Base-by-base conservation (phyloP, 2,113 vertebrate genomes). In the Lasiurus cinereus region DNA sequence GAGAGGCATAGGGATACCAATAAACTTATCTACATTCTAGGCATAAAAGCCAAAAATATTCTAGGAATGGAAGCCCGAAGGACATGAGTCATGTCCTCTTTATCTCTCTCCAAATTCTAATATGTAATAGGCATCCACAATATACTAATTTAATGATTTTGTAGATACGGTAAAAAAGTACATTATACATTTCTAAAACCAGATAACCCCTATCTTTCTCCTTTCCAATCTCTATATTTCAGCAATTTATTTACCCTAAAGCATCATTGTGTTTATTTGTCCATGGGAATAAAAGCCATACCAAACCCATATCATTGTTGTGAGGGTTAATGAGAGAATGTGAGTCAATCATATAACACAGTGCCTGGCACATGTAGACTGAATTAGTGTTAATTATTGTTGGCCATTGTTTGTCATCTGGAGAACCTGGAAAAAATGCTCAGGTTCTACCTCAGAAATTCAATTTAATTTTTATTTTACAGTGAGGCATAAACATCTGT, bases 381-480 rank as follows among this genome's bases (percentile, higher is more conserved):
- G 29, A 91, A 69, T 48, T 80, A 29, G 0, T 43, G 8, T 79
- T 46, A 10, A 62, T 83, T 92, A 66, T n/a, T 77, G 8, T 54
- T 74, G 0, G 2, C 72, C 1, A 33, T 9, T 43, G 52, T 24
- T 59, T 82, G 0, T 89, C 19, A 66, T 56, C 46, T 77, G 43
- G 16, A 78, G n/a, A 80, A 66, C 24, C 29, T 74, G 67, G 69
- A 0, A 31, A 78, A 93, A 74, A 52, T 54, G 15, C 8, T 8
- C n/a, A 62, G 16, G 0, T 84, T 90, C 29, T 27, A 80, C 33
- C 7, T 59, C 16, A 67, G 48, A 87, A 52, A 59, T 67, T 88
- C 43, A 67, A 91, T 72, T 85, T 77, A 50, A 78, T 78, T 39
- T 39, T 39, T 86, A 64, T 67, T 93, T 90, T 95, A 77, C 14